Evolutionary conservation across 1,140 invertebrate genomes (phyloP), one percentile per base, ranked within the genome.

Genomic region (Anastrepha ludens): DNA sequence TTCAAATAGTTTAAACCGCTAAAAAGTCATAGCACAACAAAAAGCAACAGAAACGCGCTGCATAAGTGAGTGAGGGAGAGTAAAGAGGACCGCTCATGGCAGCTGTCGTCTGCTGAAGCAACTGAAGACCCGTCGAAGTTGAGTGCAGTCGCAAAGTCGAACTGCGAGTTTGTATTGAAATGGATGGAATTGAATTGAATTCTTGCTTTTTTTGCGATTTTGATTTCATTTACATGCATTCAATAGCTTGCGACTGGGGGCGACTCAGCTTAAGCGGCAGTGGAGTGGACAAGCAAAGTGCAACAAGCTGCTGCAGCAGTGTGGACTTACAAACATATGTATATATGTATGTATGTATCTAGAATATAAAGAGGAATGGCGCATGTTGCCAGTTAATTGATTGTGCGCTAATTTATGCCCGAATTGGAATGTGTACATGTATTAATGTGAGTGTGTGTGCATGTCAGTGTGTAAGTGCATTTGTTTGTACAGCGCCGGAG

Each of bases 331-430:
- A 55, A 44, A n/a, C 15, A 62, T n/a, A 62, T 17, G 17, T 5
- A 17, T n/a, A 3, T 5, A 41, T 47, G 15, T 47, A 74, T 15
- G 5, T 11, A 11, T 81, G 44, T 29, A 29, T 29, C 0, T 29
- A 29, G 1, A 29, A 29, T 29, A 29, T 29, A 29, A 29, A 29
- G 13, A 47, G 11, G 74, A 55, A 20, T 81, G 47, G 47, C 17
- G 47, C 74, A 81, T 60, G 85, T 86, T 86, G 59, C 55, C 58
- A 62, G 50, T 78, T 87, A 87, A 87, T 87, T 87, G 87, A 87
- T 87, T 87, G 87, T 85, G 78, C 74, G 60, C 87, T 87, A 87
- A 87, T 87, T 87, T 87, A 87, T 87, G 78, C 85, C 58, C 70
- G 64, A 70, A 47, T 8, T 29, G 86, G 47, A 55, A 55, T 70